Conservation (phyloP, 2,797 vertebrate genomes). For the Lepilemur septentrionalis region DNA sequence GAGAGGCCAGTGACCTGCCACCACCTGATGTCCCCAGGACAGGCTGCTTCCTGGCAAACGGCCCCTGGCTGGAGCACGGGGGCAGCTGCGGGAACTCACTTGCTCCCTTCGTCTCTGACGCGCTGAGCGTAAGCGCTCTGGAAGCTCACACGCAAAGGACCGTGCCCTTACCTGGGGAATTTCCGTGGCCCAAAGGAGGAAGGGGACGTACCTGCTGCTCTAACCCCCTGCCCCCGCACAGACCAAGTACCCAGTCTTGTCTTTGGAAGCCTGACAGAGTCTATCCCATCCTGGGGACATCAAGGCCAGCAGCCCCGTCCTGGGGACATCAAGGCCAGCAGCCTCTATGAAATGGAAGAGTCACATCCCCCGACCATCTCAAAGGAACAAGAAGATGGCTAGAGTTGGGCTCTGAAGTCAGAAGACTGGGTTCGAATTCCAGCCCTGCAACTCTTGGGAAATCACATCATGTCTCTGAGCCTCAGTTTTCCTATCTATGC, state of each 20-base stretch:
- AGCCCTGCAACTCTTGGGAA: background rate
- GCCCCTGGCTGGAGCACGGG: fast-evolving
- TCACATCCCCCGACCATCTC: background rate
- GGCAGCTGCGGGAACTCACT: fast-evolving
- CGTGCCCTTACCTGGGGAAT: background rate
- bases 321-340: fast-evolving
- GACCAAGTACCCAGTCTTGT: fast-evolving
- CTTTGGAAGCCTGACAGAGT: background rate
- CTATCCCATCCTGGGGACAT: background rate
- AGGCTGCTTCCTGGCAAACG: background rate
- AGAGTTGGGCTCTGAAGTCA: background rate
- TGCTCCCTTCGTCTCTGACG: fast-evolving
- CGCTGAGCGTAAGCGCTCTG: fast-evolving
- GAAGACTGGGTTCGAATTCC: background rate
- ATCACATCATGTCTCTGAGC: fast-evolving
- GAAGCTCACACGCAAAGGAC: background rate
- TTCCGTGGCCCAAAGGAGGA: background rate
- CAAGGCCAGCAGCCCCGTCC: fast-evolving
- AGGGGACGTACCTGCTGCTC: background rate
- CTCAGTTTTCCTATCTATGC: background rate
- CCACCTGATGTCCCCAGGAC: fast-evolving
- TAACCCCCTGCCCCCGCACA: too few relatives aligned
- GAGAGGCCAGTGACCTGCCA: background rate
- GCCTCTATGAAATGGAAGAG: background rate
- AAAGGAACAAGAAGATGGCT: background rate